These are phyloP conservation scores for Typhlichthys eigenmanni DNA, from an alignment of 2,797 vertebrate species.

Conservation along the genomic window DNA sequence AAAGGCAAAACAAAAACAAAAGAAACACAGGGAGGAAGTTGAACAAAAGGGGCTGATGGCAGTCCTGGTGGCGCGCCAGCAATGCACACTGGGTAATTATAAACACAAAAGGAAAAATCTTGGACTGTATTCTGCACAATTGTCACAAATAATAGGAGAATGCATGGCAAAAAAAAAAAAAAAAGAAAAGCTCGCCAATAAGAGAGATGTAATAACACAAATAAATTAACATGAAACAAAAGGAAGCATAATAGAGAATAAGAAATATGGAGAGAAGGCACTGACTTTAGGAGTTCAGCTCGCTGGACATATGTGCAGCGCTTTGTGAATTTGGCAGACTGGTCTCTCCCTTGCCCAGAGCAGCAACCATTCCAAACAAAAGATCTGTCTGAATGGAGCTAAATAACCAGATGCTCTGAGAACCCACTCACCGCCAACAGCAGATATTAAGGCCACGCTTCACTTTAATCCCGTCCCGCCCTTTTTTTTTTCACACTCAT, in stretches of 20 bases:
- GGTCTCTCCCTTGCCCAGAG: slow-evolving; percentile 69
- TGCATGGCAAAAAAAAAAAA: slow-evolving; percentile 61
- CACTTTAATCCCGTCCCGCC: slow-evolving; percentile 33
- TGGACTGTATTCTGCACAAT: slow-evolving; percentile 76
- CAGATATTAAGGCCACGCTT: slow-evolving; percentile 64
- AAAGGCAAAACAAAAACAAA: slow-evolving; percentile 80
- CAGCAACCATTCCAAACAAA: slow-evolving; percentile 74
- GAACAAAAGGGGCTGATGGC: slow-evolving; percentile 82
- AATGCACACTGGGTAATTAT: slow-evolving; percentile 79
- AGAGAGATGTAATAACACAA: slow-evolving; percentile 13
- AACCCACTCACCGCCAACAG: slow-evolving; percentile 66
- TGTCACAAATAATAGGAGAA: slow-evolving; percentile 76
- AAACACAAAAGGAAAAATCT: slow-evolving; percentile 79
- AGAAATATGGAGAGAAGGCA: slow-evolving; percentile 52
- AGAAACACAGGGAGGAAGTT: slow-evolving; percentile 79
- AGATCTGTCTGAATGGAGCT: slow-evolving; percentile 77
- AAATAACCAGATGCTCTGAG: slow-evolving; percentile 75
- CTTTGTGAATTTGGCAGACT: slow-evolving; percentile 76
- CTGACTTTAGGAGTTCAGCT: slow-evolving; percentile 67
- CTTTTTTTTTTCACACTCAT: neutral
- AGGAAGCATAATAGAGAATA: slow-evolving; percentile 11
- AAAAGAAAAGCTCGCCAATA: slow-evolving; percentile 14
- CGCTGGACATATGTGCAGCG: slow-evolving; percentile 72
- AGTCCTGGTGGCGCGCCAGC: slow-evolving; percentile 78
- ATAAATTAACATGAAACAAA: slow-evolving; percentile 33